Percentiles rank a stretch among this genome's conserved stretches.
phyloP scores from a whole-genome alignment of 2,113 vertebrate species.

The Erpornis zantholeuca region DNA sequence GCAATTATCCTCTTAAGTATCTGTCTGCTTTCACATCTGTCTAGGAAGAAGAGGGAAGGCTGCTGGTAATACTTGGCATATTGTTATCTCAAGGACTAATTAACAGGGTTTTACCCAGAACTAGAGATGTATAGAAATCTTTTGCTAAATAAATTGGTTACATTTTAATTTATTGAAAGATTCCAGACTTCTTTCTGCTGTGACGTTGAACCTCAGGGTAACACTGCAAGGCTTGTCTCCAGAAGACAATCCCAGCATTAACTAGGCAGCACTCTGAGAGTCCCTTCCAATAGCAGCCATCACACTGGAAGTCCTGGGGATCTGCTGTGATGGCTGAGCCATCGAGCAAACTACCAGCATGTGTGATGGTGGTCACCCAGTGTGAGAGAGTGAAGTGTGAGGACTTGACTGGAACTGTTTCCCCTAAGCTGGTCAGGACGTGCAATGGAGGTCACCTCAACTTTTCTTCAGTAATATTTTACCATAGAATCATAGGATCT shows the following conservation, averaged over 20 bases:
- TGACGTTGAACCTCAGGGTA: background rate
- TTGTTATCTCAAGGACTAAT: background rate
- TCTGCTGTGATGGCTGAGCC: background rate
- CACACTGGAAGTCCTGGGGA: background rate
- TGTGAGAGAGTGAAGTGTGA: background rate
- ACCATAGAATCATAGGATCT: background rate
- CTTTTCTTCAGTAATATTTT: background rate
- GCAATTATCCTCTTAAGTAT: background rate
- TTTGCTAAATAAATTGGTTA: background rate
- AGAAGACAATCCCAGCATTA: background rate
- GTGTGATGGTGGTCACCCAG: background rate
- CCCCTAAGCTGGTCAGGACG: background rate
- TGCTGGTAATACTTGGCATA: background rate
- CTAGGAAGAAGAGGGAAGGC: background rate
- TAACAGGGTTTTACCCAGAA: background rate
- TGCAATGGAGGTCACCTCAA: background rate
- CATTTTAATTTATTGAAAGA: background rate
- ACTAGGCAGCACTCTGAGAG: background rate
- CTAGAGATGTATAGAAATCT: background rate
- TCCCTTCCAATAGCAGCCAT: background rate
- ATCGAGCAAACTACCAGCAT: rapidly evolving
- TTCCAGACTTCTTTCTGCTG: background rate
- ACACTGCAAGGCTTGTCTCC: background rate
- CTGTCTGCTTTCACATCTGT: background rate
- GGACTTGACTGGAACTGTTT: background rate